Evolutionary conservation across 2,888 invertebrate genomes (phyloP).

Genomic region (Norana najaformis): DNA sequence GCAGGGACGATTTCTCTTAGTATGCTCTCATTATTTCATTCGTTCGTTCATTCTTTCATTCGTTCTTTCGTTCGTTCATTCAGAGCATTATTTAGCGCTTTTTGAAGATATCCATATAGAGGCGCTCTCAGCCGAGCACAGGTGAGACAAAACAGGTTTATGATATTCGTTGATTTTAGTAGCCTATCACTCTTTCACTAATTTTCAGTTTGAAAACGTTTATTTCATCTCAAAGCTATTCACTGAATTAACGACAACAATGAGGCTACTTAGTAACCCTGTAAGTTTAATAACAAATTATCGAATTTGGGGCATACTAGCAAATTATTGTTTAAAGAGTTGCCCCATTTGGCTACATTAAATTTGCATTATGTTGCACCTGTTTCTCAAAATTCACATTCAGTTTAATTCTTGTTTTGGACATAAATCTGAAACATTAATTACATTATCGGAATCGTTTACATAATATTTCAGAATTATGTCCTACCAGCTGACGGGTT

Average conservation of each 20-base stretch:
- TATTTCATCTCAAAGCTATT: background rate
- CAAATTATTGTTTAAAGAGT: background rate
- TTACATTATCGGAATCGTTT: background rate
- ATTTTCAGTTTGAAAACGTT: background rate
- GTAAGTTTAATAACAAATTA: no score
- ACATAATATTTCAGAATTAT: background rate
- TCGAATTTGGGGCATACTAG: background rate
- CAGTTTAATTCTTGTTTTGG: background rate
- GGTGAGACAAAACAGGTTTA: no score
- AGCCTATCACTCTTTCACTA: no score
- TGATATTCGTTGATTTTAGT: background rate
- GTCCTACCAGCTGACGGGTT: conserved; percentile 21
- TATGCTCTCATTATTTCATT: no score
- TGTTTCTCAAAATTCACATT: background rate
- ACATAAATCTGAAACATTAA: background rate
- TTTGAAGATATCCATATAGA: no score
- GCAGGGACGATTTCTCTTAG: no score
- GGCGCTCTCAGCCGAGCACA: no score
- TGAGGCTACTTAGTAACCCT: background rate
- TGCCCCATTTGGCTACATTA: background rate
- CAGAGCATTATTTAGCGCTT: no score
- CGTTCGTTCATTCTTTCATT: no score
- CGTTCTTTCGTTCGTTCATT: no score
- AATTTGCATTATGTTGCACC: no score
- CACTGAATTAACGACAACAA: background rate